phyloP scores from a whole-genome alignment of 1,140 invertebrate genomes.

The Dreissena polymorpha region DNA sequence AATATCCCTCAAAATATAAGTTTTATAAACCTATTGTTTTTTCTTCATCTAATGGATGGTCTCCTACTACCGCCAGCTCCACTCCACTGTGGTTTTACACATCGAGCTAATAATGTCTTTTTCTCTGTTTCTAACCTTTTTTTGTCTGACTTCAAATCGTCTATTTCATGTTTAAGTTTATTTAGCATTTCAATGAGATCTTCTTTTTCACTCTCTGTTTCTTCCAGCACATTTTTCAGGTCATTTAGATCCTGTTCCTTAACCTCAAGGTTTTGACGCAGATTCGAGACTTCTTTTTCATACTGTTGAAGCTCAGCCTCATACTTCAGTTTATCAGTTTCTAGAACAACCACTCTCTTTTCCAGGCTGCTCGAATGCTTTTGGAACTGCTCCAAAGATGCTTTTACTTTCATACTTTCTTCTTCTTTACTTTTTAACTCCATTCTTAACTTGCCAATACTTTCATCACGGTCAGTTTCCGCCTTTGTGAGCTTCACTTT shows the following conservation, averaged over 20 bases:
- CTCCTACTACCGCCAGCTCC: no score
- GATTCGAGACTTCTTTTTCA: slow-evolving; percentile 41
- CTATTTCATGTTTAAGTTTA: slow-evolving; percentile 35
- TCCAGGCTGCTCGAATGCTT: slow-evolving; percentile 27
- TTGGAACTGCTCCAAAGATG: neutral
- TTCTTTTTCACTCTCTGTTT: slow-evolving; percentile 48
- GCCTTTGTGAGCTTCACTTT: slow-evolving; percentile 44
- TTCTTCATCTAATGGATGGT: no score
- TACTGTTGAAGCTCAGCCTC: slow-evolving; percentile 33
- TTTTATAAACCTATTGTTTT: no score
- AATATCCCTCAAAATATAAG: no score
- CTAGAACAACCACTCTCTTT: slow-evolving; percentile 37
- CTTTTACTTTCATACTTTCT: slow-evolving; percentile 7
- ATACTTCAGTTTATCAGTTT: slow-evolving; percentile 33
- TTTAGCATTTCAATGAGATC: slow-evolving; percentile 42
- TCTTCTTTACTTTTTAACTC: slow-evolving; percentile 34
- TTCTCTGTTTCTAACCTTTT: slow-evolving; percentile 47
- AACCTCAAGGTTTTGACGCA: slow-evolving; percentile 21
- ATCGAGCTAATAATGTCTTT: slow-evolving; percentile 38
- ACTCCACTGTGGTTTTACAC: slow-evolving; percentile 49
- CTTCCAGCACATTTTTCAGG: slow-evolving; percentile 30
- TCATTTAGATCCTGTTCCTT: slow-evolving; percentile 44
- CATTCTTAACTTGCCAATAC: slow-evolving; percentile 20
- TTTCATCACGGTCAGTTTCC: slow-evolving; percentile 16
- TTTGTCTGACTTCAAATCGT: slow-evolving; percentile 40